Evolutionary conservation across 2,888 invertebrate species (phyloP).

Genomic region (Orthosia incerta): DNA sequence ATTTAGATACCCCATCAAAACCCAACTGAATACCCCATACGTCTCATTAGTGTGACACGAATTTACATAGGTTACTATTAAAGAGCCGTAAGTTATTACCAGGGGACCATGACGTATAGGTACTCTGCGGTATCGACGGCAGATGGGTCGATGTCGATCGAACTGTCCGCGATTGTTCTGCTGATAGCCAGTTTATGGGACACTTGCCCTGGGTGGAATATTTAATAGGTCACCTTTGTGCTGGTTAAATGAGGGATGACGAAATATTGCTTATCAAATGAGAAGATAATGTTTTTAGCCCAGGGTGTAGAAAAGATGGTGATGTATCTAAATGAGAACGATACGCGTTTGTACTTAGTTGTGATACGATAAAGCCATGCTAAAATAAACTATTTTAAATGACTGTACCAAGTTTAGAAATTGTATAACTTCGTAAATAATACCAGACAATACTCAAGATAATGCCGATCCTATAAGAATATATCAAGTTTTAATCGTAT

Average conservation of each 20-base stretch:
- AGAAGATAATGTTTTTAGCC: not conserved
- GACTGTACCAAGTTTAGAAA: no score
- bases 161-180: constrained; percentile 50
- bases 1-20: constrained; percentile 56
- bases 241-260: constrained; percentile 41
- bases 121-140: constrained; percentile 53
- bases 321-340: not conserved
- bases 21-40: constrained; percentile 46
- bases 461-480: not conserved
- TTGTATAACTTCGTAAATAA: not conserved
- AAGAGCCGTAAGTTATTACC: constrained; percentile 40
- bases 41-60: constrained; percentile 74
- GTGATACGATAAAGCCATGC: not conserved
- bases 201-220: constrained; percentile 38
- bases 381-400: no score
- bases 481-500: constrained; percentile 17
- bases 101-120: constrained; percentile 27
- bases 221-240: constrained; percentile 44
- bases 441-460: not conserved
- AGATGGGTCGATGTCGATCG: constrained; percentile 37
- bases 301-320: not conserved
- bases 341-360: not conserved
- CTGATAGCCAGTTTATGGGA: constrained; percentile 54
- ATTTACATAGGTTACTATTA: constrained; percentile 72
- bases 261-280: constrained; percentile 23